Percentiles rank a stretch among this genome's conserved stretches.
These are phyloP conservation scores for Sthenelais limicola DNA, from an alignment of 2,888 invertebrate species.

Conservation along the genomic window DNA sequence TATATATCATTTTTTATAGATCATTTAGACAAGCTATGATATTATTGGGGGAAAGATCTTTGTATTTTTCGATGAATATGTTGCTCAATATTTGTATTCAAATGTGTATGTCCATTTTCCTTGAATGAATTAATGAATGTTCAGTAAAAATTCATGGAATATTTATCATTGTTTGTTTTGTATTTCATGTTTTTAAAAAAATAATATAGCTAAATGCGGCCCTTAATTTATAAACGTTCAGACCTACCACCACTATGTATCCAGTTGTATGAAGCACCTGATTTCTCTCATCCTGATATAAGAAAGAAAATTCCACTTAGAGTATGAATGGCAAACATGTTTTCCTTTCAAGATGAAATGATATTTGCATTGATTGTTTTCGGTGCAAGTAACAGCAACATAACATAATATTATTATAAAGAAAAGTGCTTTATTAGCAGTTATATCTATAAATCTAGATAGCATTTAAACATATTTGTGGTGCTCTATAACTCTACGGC, in stretches of 20 bases:
- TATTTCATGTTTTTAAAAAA: not conserved
- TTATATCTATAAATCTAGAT: no score
- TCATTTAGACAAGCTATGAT: no score
- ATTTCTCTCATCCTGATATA: constrained; percentile 31
- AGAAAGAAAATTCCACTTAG: not conserved
- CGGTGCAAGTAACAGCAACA: not conserved
- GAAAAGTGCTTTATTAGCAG: no score
- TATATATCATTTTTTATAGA: no score
- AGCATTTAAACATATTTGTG: no score
- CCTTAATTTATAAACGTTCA: not conserved
- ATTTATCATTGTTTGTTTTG: not conserved
- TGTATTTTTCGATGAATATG: no score
- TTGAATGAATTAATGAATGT: not conserved
- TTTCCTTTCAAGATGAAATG: no score
- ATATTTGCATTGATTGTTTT: not conserved
- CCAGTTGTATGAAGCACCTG: constrained; percentile 26
- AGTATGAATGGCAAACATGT: not conserved
- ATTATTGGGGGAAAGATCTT: no score
- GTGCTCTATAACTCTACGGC: not conserved
- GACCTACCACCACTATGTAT: constrained; percentile 35
- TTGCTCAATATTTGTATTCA: no score
- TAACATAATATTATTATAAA: no score
- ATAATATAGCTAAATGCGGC: not conserved
- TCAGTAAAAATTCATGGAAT: not conserved
- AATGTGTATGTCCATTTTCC: no score